Evolutionary conservation across 2,888 invertebrate species (phyloP).

Genomic region (Dryocosmus kuriphilus): DNA sequence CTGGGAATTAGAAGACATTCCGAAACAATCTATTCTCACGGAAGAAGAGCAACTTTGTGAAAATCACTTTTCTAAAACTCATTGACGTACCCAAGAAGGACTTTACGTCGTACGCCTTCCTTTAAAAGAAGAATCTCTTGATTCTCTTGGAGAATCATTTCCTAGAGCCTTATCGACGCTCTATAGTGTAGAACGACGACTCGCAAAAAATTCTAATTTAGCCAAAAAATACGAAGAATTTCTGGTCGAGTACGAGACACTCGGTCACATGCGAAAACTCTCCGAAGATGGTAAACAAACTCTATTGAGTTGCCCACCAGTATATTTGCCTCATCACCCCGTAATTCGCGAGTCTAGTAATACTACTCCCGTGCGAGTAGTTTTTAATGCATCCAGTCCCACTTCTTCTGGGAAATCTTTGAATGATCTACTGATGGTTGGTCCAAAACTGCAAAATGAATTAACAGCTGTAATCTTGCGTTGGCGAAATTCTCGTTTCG

Average conservation of each 20-base stretch:
- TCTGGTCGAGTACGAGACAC: neutral
- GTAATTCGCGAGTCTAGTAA: no score
- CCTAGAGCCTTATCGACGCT: no score
- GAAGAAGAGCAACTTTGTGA: neutral
- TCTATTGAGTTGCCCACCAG: no score
- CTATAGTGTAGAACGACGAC: neutral
- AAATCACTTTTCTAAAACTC: neutral
- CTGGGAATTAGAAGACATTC: neutral
- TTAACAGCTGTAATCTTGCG: constrained; percentile 64
- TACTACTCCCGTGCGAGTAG: no score
- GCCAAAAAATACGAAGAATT: neutral
- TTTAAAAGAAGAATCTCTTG: neutral
- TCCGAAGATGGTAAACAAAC: no score
- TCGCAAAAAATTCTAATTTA: neutral
- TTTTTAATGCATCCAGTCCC: no score
- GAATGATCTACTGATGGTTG: constrained; percentile 59
- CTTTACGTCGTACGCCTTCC: neutral
- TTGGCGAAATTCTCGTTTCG: constrained; percentile 60
- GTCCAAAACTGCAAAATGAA: constrained; percentile 68
- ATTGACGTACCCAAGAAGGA: neutral
- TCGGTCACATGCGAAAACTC: no score
- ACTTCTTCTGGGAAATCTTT: no score
- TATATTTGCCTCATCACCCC: no score
- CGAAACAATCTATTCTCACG: neutral
- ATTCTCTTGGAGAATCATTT: neutral